Conservation (phyloP, 2,113 vertebrate species). For the Ciconia stormi region DNA sequence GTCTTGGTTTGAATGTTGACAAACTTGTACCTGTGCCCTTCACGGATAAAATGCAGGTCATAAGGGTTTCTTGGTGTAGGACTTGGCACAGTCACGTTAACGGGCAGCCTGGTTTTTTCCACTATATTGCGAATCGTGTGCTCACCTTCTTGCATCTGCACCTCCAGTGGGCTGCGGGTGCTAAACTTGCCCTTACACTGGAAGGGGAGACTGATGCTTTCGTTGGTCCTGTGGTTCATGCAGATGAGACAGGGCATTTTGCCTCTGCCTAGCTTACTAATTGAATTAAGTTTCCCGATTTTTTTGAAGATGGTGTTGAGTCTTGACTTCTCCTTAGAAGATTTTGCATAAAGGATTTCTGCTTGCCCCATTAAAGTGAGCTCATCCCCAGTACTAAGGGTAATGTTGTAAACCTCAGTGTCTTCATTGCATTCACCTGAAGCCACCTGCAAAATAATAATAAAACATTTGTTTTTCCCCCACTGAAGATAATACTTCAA, state of each 20-base stretch:
- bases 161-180: slow-evolving; percentile 93
- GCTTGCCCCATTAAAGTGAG: slow-evolving; percentile 98
- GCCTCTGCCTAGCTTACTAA: slow-evolving; percentile 90
- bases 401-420: slow-evolving; percentile 97
- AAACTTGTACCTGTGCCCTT: slow-evolving; percentile 96
- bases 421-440: slow-evolving; percentile 98
- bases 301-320: slow-evolving; percentile 98
- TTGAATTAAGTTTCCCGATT: slow-evolving; percentile 95
- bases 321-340: slow-evolving; percentile 92
- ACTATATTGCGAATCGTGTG: slow-evolving; percentile 97
- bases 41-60: slow-evolving; percentile 93
- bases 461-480: neutral
- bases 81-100: slow-evolving; percentile 91
- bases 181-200: slow-evolving; percentile 97
- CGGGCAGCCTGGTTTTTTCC: slow-evolving; percentile 93
- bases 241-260: slow-evolving; percentile 99
- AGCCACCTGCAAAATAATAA: slow-evolving; percentile 83
- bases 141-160: slow-evolving; percentile 98
- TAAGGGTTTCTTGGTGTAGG: slow-evolving; percentile 92
- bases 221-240: slow-evolving; percentile 99
- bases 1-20: slow-evolving; percentile 98
- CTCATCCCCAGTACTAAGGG: slow-evolving; percentile 93
- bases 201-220: slow-evolving; percentile 97
- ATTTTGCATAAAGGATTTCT: slow-evolving; percentile 98
- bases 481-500: neutral